Evolutionary conservation across 2,888 invertebrate species (phyloP), one percentile per base, ranked within the genome.

Genomic region (Apodemia mormo): DNA sequence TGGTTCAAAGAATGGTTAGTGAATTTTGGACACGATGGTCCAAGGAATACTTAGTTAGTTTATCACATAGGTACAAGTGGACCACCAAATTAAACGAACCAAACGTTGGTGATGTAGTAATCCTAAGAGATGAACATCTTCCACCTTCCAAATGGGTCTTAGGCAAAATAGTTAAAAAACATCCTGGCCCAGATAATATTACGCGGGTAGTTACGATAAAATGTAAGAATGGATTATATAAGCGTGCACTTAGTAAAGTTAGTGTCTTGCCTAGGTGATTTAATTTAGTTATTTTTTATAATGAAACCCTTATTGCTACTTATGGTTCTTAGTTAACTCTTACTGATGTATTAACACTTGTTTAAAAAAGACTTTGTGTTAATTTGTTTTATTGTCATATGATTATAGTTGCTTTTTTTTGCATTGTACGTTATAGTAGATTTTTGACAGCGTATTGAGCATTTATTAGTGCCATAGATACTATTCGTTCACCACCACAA

Each of bases 61-160:
- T 68, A 29, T 45, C 65, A 6, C 72, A 75, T 30, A 45, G 77
- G 14, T 67, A 73, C 22, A 77, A 77, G 65, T 75, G 76, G 75
- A 10, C 30, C 2, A 56, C 33, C 7, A 45, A 33, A n/a, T 49
- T n/a, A 12, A 8, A 69, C 10, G 72, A 75, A 43, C 72, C 73
- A 0, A 66, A 73, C 22, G 12, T 72, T 14, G 73, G 70, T 37
- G 74, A 76, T 61, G 68, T 77, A 7, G 74, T 75, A 56, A 54
- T 77, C 29, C 54, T 75, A n/a, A 73, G 68, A 30, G 75, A 77
- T 30, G 72, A 74, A 1, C 52, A 70, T 66, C 67, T 76, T 10
- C 75, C 75, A 58, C 76, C 77, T n/a, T 68, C 71, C 40, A 71
- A 68, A 45, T 76, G 76, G 75, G 65, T 74, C 8, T 70, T 70